Evolutionary conservation across 35 echinoderm and acorn worm species (phyloP), one percentile per base, ranked within the genome.

Genomic region (Apostichopus parvimensis): DNA sequence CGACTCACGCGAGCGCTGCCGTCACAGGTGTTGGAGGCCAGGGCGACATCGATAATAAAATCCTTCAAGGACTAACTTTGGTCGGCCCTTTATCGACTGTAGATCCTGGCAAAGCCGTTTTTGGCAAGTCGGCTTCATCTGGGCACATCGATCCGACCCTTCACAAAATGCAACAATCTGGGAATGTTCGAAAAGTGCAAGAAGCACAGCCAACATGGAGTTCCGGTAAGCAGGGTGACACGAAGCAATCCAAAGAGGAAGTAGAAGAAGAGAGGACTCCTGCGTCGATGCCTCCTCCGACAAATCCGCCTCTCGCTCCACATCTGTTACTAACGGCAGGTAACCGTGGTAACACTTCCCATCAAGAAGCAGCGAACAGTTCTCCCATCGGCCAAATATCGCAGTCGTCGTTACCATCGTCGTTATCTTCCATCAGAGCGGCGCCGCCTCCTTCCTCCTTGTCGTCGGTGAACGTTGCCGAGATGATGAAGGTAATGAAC

Each of bases 111-210:
- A 79, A 54, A 58, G 54, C 92, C 57, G 92, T 95, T 5, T 62
- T 90, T 14, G 87, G 84, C n/a, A 64, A 92, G 72, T 24, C 17
- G 0, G 72, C 83, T 5, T 9, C 89, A 9, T 5, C 57, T 17
- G 55, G 77, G 28, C 92, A 95, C 61, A 76, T 95, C 79, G 93
- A 95, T 73, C 92, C 87, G 6, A 95, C 92, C 18, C 45, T 95
- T 21, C 93, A 93, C 73, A 86, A 83, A 24, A 22, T 95, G 56
- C 64, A 72, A 9, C 34, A 57, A 75, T 76, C 77, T 15, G 92
- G 92, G 15, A 28, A 61, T 7, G 76, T 87, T 15, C 77, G 82
- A n/a, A 85, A 90, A 56, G 64, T 87, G 7, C 61, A 95, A 76
- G 87, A 78, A 13, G 14, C 77, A 28, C 94, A 92, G 20, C 94